A percentile compares a stretch with the other conserved stretches of the same genome.
These are phyloP conservation scores for Dryomyza anilis DNA, from an alignment of 2,888 invertebrate species.

Conservation along the genomic window DNA sequence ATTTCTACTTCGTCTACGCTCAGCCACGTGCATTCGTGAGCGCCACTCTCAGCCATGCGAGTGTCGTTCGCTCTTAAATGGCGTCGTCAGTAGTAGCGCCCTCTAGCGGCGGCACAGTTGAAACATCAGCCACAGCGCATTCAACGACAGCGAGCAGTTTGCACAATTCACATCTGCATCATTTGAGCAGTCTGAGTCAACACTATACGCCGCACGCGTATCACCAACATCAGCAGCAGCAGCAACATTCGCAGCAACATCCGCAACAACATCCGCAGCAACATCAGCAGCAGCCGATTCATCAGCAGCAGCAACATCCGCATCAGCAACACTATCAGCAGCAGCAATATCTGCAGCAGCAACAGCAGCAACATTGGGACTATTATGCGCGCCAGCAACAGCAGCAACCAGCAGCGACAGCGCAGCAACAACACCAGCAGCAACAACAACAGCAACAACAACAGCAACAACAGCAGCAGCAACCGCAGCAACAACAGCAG, in stretches of 20 bases:
- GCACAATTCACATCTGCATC: constrained; percentile 55
- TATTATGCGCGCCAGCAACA: constrained; percentile 55
- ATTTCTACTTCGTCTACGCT: no score
- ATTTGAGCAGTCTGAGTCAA: constrained; percentile 55
- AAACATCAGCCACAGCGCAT: constrained; percentile 45
- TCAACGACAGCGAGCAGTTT: constrained; percentile 41
- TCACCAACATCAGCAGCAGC: constrained; percentile 41
- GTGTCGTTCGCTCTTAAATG: constrained; percentile 53
- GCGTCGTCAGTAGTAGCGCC: constrained; percentile 61
- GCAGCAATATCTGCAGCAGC: constrained; percentile 41
- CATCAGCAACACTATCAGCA: constrained; percentile 37
- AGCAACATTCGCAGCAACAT: constrained; percentile 38
- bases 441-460: constrained; percentile 42
- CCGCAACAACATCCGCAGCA: no score
- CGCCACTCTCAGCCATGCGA: constrained; percentile 52
- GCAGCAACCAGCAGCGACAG: constrained; percentile 38
- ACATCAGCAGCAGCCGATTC: constrained; percentile 40
- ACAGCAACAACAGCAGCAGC: constrained; percentile 39
- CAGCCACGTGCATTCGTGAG: constrained; percentile 2
- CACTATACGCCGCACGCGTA: constrained; percentile 49
- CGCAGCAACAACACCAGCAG: constrained; percentile 43
- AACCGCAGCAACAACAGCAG: constrained; percentile 31
- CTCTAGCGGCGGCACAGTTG: constrained; percentile 56
- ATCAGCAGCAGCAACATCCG: constrained; percentile 40
- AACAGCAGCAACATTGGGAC: constrained; percentile 53